These are phyloP conservation scores for Numida meleagris DNA, from an alignment of 2,113 vertebrate genomes.

Conservation along the genomic window DNA sequence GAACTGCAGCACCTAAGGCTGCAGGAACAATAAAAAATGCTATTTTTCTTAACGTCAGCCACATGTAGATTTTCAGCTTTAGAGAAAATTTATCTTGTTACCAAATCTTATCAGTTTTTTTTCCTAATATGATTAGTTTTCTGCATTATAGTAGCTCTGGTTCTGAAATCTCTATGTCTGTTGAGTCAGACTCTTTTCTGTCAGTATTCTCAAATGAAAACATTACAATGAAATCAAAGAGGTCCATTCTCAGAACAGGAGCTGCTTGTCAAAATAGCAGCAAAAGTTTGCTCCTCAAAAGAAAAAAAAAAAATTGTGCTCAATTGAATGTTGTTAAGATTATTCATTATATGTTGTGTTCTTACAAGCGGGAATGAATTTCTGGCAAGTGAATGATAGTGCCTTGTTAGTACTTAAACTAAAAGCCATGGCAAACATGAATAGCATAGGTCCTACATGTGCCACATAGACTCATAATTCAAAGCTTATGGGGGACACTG, in stretches of 20 bases:
- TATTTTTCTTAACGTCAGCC: neutral
- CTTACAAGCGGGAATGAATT: neutral
- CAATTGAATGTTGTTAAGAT: neutral
- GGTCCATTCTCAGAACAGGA: neutral
- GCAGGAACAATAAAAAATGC: neutral
- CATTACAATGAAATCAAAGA: neutral
- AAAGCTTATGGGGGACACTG: neutral
- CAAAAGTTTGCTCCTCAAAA: neutral
- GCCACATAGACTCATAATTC: fast-evolving
- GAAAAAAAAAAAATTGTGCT: neutral
- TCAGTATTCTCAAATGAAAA: neutral
- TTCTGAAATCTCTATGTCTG: neutral
- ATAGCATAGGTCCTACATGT: neutral
- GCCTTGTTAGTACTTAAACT: neutral
- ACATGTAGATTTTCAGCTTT: neutral
- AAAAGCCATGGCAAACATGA: neutral
- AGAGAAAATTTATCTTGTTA: neutral
- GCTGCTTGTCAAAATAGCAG: neutral
- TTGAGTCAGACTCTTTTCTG: neutral
- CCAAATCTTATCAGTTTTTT: neutral
- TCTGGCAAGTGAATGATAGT: neutral
- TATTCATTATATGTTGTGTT: neutral
- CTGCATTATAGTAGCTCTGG: neutral
- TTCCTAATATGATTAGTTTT: neutral
- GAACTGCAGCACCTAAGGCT: neutral